phyloP scores from a whole-genome alignment of 2,113 vertebrate genomes.

The Mirza zaza region DNA sequence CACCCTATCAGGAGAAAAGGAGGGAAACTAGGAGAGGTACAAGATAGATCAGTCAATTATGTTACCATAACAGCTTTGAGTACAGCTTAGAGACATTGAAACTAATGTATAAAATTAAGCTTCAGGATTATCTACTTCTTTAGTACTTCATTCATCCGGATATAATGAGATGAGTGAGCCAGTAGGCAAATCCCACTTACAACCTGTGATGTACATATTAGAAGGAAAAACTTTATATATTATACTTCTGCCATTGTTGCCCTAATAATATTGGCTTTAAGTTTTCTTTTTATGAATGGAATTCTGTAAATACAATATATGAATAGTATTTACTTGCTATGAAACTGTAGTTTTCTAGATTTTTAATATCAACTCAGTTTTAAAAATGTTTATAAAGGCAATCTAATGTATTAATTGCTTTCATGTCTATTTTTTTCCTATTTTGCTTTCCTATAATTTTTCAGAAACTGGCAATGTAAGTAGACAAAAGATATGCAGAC shows the following conservation, averaged over 20 bases:
- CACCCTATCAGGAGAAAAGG: neutral
- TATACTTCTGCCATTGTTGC: neutral
- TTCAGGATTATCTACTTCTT: constrained; percentile 52
- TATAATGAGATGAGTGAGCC: constrained; percentile 58
- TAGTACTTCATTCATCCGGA: constrained; percentile 49
- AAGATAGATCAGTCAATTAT: neutral
- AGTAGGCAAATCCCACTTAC: constrained; percentile 40
- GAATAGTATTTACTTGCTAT: neutral
- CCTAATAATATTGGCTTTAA: neutral
- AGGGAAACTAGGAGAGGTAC: neutral
- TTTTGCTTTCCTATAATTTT: neutral
- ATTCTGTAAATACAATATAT: constrained; percentile 22
- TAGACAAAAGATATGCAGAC: neutral
- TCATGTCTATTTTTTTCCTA: neutral
- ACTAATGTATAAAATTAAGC: constrained; percentile 47
- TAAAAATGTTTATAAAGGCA: constrained; percentile 4
- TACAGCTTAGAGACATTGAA: constrained; percentile 43
- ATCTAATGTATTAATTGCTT: neutral
- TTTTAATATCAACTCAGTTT: neutral
- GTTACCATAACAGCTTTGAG: neutral
- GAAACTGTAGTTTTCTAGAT: neutral
- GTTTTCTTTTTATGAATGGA: constrained; percentile 1
- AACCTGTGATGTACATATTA: neutral
- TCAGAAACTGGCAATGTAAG: neutral
- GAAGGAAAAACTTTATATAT: neutral